Base-by-base conservation (phyloP, 2,888 invertebrate genomes). In the Bombylius major region DNA sequence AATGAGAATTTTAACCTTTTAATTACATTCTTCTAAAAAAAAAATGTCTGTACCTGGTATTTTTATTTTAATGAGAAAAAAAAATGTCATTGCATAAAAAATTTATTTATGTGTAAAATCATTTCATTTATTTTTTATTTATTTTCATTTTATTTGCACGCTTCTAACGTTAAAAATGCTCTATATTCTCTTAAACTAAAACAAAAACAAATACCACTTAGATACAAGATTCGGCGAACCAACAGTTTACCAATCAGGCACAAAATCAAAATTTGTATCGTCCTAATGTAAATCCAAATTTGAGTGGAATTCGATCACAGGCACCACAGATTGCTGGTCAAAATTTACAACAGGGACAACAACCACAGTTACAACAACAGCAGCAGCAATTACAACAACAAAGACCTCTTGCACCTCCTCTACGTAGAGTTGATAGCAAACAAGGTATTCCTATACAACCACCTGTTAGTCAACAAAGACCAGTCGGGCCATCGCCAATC, bases 341-440 rank as follows among this genome's bases (percentile, higher is more conserved):
- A 11, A 36, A 6, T 8, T 39, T 58, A 57, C 11, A 11, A 2
- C 39, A 8, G 11, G 11, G 11, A 42, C 39, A 36, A 36, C 36
- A 33, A 63, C 56, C 52, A 53, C 56, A 46, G 14, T 36, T 47
- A 12, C 39, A 58, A 57, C 11, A 11, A 11, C 39, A 8, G 11
- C 39, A 42, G 11, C 39, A 36, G 9, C 36, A 33, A 63, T 56
- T 53, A 53, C 56, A 46, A 47, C 60, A 51, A 50, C 45, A 50
- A 47, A 46, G 53, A 6, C 39, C 33, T 4, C 68, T 67, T 34
- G 75, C 77, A 13, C 69, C 65, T 4, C 72, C 68, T 42, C 56
- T 78, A 58, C 67, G 70, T 23, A 65, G 75, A 51, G 65, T 73
- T 50, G 78, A 79, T 64, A 79, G 78, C 65, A 72, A 77, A 58